phyloP scores from a whole-genome alignment of 2,888 invertebrate species.

The Xanthorhoe spadicearia region DNA sequence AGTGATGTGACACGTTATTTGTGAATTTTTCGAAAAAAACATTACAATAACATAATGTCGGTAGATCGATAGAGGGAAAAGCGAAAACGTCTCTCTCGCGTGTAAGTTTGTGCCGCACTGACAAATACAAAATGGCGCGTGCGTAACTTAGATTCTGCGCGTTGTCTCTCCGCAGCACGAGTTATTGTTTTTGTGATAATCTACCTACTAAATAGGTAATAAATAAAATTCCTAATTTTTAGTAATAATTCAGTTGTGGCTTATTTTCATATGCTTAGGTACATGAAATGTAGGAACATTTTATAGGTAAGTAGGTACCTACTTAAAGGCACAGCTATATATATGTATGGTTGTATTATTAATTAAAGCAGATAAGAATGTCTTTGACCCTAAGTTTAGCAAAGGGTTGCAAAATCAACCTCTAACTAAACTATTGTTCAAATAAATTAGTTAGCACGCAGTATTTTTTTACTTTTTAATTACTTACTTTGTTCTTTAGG shows the following conservation, averaged over 20 bases:
- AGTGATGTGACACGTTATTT: constrained; percentile 55
- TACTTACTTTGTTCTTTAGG: background rate
- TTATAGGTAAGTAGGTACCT: background rate
- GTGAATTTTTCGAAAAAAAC: constrained; percentile 69
- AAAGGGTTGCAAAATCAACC: background rate
- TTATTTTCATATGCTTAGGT: no score
- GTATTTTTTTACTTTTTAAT: background rate
- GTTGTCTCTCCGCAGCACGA: constrained; percentile 44
- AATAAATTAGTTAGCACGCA: background rate
- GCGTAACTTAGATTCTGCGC: constrained; percentile 41
- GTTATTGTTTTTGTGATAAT: background rate
- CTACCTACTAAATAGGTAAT: background rate
- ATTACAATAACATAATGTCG: constrained; percentile 67
- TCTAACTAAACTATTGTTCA: background rate
- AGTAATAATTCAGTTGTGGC: no score
- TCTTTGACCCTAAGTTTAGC: constrained; percentile 13
- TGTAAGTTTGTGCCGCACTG: constrained; percentile 67
- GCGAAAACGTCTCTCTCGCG: constrained; percentile 51
- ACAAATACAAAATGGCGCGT: constrained; percentile 47
- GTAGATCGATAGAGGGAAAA: constrained; percentile 63
- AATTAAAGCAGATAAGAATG: constrained; percentile 6
- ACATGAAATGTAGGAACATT: no score
- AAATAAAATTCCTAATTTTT: no score
- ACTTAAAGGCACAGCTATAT: no score
- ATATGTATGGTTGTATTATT: no score